Evolutionary conservation across 2,797 vertebrate genomes (phyloP), one percentile per base, ranked within the genome.

Genomic region (Gadopsis bispinosus): DNA sequence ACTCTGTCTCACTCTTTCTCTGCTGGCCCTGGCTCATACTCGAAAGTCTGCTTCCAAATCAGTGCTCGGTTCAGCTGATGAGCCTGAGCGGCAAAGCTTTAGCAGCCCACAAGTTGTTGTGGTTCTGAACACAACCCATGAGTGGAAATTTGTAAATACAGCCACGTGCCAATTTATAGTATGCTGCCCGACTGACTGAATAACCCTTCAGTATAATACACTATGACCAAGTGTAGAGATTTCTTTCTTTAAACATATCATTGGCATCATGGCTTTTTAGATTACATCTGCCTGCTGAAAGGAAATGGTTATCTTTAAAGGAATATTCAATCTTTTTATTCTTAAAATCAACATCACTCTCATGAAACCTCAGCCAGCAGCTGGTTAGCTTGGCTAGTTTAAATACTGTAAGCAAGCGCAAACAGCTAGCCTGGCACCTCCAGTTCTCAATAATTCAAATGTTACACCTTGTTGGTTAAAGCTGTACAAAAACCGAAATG

Each of bases 111-210:
- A 75, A 86, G 84, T 81, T 88, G 74, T 76, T 81, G 71, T 77
- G 64, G 75, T 86, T 72, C 69, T 89, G 77, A 83, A 83, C 56
- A 16, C 26, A 31, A 77, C 83, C 79, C 76, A 78, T 45, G 62
- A 80, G 77, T 75, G 45, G 73, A 83, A 80, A 86, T 85, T 43
- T 82, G 69, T 80, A 81, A 86, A 92, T 77, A 84, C 29, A 75
- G 63, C n/a, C n/a, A 35, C 31, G 73, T 79, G 85, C 81, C 80
- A 90, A 50, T 60, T 62, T 75, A 65, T 55, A 55, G 71, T 37
- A 54, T 16, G 64, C 22, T 68, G 71, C 75, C 51, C 55, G 43
- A 14, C 67, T 71, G 43, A 77, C 71, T 74, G 54, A 82, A 64
- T 65, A 73, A 83, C 79, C 20, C 79, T 62, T n/a, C 67, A 68